Percentiles rank a stretch among this genome's conserved stretches.
phyloP scores from a whole-genome alignment of 30 jellyfish, hydroid and myxozoan species.

The Clytia hemisphaerica region DNA sequence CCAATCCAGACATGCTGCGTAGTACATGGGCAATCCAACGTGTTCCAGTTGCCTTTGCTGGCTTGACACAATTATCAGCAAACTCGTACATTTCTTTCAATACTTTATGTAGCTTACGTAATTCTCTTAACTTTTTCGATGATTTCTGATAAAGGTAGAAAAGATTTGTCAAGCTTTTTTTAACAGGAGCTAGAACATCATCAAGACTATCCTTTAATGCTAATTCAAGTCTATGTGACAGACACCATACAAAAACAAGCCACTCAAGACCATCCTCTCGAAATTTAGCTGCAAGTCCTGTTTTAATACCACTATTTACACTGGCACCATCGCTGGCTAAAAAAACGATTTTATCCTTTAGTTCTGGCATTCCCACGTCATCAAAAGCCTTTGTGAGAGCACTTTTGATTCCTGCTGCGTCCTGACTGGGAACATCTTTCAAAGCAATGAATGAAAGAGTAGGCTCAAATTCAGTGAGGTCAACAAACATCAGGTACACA shows the following conservation, averaged over 20 bases:
- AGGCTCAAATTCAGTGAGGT: not conserved
- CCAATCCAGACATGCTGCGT: not conserved
- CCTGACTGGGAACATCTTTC: slow-evolving; percentile 15
- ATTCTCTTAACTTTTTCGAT: not conserved
- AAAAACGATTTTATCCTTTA: not conserved
- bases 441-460: slow-evolving; percentile 1
- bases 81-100: not conserved
- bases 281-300: not conserved
- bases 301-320: slow-evolving; percentile 3
- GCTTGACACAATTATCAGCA: not conserved
- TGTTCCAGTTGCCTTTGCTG: slow-evolving; percentile 13
- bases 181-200: not conserved
- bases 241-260: slow-evolving; percentile 17
- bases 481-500: not conserved
- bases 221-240: not conserved
- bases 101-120: not conserved
- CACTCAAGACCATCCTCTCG: not conserved
- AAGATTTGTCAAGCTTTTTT: not conserved
- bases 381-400: not conserved
- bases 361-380: not conserved
- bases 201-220: not conserved
- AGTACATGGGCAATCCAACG: slow-evolving; percentile 16
- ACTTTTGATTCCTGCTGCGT: slow-evolving; percentile 2
- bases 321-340: slow-evolving; percentile 12
- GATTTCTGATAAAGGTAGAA: not conserved